Conservation (phyloP, 1,140 invertebrate species). For the Pentalonia nigronervosa region DNA sequence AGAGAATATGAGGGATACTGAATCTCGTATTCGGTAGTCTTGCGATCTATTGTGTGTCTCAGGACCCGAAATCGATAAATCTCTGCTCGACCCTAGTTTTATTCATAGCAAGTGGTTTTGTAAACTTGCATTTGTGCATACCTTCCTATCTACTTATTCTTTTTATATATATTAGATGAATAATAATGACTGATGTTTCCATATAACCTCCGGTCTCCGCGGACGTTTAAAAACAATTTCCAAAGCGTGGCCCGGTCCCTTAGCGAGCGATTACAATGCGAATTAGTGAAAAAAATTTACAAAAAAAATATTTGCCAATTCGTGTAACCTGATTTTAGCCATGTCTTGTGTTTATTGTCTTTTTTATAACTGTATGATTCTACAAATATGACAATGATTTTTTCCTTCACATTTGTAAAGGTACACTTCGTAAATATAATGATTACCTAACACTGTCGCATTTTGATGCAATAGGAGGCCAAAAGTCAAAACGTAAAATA, state of each 20-base stretch:
- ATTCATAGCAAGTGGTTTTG: not conserved
- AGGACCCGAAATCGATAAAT: not conserved
- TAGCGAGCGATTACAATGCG: not conserved
- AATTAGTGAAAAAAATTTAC: not conserved
- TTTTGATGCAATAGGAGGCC: not conserved
- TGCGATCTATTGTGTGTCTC: not conserved
- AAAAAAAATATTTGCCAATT: slow-evolving; percentile 9
- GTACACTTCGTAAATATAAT: not conserved
- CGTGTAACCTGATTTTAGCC: not conserved
- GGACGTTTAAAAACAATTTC: not conserved
- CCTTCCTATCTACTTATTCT: not conserved
- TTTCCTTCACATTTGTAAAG: not conserved
- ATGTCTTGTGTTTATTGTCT: not conserved
- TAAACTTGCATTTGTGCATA: not conserved
- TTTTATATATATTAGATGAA: not conserved
- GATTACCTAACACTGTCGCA: not conserved
- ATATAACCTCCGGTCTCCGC: not conserved
- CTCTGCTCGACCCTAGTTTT: not conserved
- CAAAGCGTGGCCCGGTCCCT: not conserved
- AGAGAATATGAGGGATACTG: not conserved
- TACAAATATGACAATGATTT: not conserved
- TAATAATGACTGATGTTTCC: not conserved
- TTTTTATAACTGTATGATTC: not conserved
- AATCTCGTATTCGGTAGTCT: not conserved
- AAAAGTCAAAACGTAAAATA: not conserved